These are phyloP conservation scores for Hyles euphorbiae DNA, from an alignment of 1,140 invertebrate species.

Conservation along the genomic window DNA sequence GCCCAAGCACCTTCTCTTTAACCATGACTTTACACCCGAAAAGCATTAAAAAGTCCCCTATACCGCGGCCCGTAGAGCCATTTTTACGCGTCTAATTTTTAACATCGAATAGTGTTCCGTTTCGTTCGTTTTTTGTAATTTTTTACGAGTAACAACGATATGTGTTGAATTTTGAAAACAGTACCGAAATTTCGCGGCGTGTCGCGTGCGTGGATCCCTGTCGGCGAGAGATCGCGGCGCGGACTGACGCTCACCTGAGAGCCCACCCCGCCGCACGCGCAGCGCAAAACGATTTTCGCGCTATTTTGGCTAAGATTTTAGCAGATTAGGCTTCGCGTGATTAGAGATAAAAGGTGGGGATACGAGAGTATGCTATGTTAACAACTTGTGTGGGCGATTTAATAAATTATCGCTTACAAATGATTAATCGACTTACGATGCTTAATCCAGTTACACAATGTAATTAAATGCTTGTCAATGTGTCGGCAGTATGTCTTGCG, in stretches of 20 bases:
- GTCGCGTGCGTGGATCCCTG: conserved; percentile 55
- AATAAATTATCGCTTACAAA: conserved; percentile 36
- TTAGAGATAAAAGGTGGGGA: conserved; percentile 55
- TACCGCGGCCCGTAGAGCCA: conserved; percentile 7
- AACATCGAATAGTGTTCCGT: conserved; percentile 15
- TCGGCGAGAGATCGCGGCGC: conserved; percentile 60
- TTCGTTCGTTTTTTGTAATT: conserved; percentile 34
- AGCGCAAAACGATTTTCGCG: conserved; percentile 69
- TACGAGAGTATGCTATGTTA: conserved; percentile 31
- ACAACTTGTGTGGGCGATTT: conserved; percentile 43
- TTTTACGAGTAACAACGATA: conserved; percentile 13
- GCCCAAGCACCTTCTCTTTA: conserved; percentile 36
- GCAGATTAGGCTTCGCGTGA: conserved; percentile 65
- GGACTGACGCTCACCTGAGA: conserved; percentile 66
- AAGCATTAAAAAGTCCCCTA: conserved; percentile 13
- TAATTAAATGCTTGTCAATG: conserved; percentile 28
- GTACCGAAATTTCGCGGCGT: conserved; percentile 58
- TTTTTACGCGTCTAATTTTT: conserved; percentile 11
- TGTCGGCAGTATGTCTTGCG: conserved; percentile 9
- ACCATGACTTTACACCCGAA: conserved; percentile 21
- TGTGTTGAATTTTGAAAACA: conserved; percentile 34
- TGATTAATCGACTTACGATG: conserved; percentile 26
- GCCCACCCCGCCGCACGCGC: conserved; percentile 62
- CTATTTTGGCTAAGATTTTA: conserved; percentile 73
- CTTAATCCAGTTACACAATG: conserved; percentile 13